A percentile compares a stretch with the other conserved stretches of the same genome.
These are phyloP conservation scores for Cryptosula pallasiana DNA, from an alignment of 2,888 invertebrate species.

Conservation along the genomic window DNA sequence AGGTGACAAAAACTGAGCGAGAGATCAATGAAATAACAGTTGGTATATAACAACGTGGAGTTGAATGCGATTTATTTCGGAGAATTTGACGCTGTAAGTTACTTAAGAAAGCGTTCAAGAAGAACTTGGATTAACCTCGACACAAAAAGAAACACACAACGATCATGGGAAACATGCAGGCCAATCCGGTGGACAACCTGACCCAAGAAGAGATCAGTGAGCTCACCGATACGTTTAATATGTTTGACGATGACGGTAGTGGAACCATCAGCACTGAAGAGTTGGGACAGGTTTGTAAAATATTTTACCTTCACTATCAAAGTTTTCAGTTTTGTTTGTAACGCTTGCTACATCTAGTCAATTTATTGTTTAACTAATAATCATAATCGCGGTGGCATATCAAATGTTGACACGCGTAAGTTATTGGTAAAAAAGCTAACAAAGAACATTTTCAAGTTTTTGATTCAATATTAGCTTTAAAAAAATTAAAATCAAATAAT, in stretches of 20 bases:
- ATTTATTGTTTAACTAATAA: too few species aligned
- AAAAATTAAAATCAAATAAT: too few species aligned
- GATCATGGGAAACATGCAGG: not conserved
- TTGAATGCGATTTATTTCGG: not conserved
- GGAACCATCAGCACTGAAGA: conserved; percentile 21
- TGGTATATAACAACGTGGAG: not conserved
- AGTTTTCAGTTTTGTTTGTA: too few species aligned
- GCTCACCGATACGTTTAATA: conserved; percentile 19
- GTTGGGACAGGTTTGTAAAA: conserved; percentile 16
- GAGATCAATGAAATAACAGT: not conserved
- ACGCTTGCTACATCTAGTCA: too few species aligned
- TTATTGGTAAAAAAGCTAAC: too few species aligned
- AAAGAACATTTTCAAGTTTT: too few species aligned
- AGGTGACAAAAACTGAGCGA: not conserved
- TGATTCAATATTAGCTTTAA: too few species aligned
- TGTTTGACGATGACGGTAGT: conserved; percentile 20
- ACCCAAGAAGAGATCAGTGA: conserved; percentile 17
- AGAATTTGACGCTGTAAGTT: not conserved
- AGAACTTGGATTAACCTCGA: not conserved
- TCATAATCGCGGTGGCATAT: too few species aligned
- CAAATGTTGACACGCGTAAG: too few species aligned
- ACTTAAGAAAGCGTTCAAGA: too few species aligned
- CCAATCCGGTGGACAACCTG: conserved; percentile 19
- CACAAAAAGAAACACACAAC: not conserved
- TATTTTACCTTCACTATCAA: too few species aligned